phyloP scores from a whole-genome alignment of 2,888 invertebrate species.

The Leucophenga montana region DNA sequence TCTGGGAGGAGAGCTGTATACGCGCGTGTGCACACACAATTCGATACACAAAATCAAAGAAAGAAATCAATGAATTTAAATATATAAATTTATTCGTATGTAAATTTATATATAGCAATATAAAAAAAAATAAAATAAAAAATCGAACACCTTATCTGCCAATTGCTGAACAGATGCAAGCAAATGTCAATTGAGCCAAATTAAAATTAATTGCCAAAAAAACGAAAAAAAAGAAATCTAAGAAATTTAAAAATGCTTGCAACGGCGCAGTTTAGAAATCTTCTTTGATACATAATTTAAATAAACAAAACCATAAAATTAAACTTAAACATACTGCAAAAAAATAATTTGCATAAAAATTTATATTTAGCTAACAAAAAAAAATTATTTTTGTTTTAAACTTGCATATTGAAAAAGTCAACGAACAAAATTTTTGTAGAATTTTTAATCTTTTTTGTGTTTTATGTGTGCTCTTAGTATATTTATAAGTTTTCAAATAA shows the following conservation, averaged over 20 bases:
- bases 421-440: not conserved
- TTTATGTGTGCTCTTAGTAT: no score
- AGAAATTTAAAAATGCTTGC: conserved; percentile 9
- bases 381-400: not conserved
- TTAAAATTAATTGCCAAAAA: conserved; percentile 18
- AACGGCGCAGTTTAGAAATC: conserved; percentile 8
- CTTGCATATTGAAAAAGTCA: not conserved
- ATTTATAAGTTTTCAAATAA: not conserved
- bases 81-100: not conserved
- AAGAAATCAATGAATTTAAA: not conserved
- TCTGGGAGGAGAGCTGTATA: no score
- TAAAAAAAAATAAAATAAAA: not conserved
- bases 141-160: not conserved
- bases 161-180: conserved; percentile 11
- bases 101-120: not conserved
- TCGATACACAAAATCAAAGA: not conserved
- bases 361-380: no score
- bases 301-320: conserved; percentile 52
- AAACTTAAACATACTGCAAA: conserved; percentile 42
- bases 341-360: conserved; percentile 8
- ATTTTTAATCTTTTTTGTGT: not conserved
- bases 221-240: not conserved
- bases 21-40: no score
- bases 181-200: conserved; percentile 17
- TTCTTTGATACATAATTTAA: conserved; percentile 1